A percentile compares a stretch with the other conserved stretches of the same genome.
Evolutionary conservation across 1,140 invertebrate species (phyloP).

Genomic region (Drosophila simulans): DNA sequence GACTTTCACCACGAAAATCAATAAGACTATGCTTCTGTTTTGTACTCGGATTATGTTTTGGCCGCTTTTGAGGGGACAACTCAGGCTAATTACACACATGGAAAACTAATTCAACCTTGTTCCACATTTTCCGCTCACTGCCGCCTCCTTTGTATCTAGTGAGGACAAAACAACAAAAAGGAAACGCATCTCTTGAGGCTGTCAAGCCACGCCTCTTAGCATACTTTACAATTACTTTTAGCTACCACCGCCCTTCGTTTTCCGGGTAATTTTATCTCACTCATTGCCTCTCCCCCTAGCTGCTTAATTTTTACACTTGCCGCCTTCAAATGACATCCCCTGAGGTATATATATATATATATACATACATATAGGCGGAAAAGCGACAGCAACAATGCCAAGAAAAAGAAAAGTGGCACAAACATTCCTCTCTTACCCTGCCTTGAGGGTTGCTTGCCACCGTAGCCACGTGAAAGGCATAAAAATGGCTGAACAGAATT

Average conservation of each 20-base stretch:
- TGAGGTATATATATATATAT: slow-evolving; percentile 30
- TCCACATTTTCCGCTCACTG: slow-evolving; percentile 35
- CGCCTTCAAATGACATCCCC: slow-evolving; percentile 71
- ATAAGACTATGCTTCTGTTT: slow-evolving; percentile 8
- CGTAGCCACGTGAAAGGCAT: slow-evolving; percentile 30
- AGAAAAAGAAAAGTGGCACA: slow-evolving; percentile 53
- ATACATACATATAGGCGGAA: slow-evolving; percentile 4
- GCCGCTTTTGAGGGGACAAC: slow-evolving; percentile 10
- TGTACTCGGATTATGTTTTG: slow-evolving; percentile 15
- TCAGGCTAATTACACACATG: slow-evolving; percentile 40
- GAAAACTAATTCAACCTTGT: slow-evolving; percentile 54
- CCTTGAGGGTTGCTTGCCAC: slow-evolving; percentile 12
- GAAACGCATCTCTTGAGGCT: slow-evolving; percentile 49
- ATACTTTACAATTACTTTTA: slow-evolving; percentile 67
- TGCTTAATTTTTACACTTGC: slow-evolving; percentile 77
- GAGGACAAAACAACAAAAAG: slow-evolving; percentile 6
- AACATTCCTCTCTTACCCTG: slow-evolving; percentile 46
- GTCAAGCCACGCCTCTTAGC: slow-evolving; percentile 49
- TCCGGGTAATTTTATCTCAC: slow-evolving; percentile 69
- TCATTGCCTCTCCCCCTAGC: slow-evolving; percentile 59
- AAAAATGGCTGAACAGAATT: slow-evolving; percentile 33
- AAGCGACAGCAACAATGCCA: slow-evolving; percentile 16
- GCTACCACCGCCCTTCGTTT: slow-evolving; percentile 3
- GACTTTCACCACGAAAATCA: neutral
- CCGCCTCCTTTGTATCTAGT: slow-evolving; percentile 12